Evolutionary conservation across 2,888 invertebrate species (phyloP).

Genomic region (Patella ulyssiponensis): DNA sequence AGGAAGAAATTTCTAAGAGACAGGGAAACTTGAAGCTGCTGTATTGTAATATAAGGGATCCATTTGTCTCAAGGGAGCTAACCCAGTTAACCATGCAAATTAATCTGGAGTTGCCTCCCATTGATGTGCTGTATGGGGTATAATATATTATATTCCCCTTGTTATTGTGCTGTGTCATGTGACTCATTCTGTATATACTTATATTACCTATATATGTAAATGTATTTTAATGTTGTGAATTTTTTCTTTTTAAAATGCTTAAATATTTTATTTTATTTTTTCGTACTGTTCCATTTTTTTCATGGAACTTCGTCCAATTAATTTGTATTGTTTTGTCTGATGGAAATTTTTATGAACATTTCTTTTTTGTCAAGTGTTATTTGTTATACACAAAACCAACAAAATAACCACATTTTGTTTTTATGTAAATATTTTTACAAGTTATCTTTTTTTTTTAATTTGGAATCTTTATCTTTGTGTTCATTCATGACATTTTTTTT

Average conservation of each 20-base stretch:
- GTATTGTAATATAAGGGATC: slow-evolving; percentile 3
- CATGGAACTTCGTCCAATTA: slow-evolving; percentile 5
- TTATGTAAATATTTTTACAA: slow-evolving; percentile 7
- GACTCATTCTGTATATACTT: not conserved
- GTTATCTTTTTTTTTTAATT: not conserved
- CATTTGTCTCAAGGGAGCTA: slow-evolving; percentile 11
- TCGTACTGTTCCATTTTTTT: not conserved
- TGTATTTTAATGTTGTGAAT: slow-evolving; percentile 7
- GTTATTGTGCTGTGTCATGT: slow-evolving; percentile 12
- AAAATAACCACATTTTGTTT: slow-evolving; percentile 1
- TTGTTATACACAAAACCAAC: not conserved
- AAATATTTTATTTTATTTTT: not conserved
- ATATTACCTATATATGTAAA: slow-evolving; percentile 4
- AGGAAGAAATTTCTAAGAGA: slow-evolving; percentile 23
- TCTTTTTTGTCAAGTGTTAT: slow-evolving; percentile 1
- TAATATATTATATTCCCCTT: not conserved
- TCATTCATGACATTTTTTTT: not conserved
- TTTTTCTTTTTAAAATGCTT: not conserved
- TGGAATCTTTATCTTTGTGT: not conserved
- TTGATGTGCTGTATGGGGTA: slow-evolving; percentile 10
- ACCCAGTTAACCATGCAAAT: slow-evolving; percentile 4
- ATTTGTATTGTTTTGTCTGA: slow-evolving; percentile 6
- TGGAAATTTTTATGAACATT: slow-evolving; percentile 6
- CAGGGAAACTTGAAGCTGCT: slow-evolving; percentile 8
- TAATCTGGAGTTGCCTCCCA: slow-evolving; percentile 12